A percentile compares a stretch with the other conserved stretches of the same genome.
phyloP scores from a whole-genome alignment of 2,888 invertebrate species.

The Frankliniella fusca region DNA sequence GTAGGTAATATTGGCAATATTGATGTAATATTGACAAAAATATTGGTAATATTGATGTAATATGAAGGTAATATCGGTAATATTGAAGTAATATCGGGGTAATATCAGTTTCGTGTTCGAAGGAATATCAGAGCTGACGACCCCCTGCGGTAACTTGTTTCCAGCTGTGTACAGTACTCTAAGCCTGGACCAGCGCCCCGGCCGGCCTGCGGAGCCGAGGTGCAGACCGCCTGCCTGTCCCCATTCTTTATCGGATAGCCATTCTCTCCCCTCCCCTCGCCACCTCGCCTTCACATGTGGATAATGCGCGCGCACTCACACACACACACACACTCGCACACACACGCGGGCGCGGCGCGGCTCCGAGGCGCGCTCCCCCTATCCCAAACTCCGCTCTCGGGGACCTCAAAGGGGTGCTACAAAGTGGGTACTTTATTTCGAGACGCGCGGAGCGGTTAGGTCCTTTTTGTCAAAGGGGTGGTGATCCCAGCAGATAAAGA shows the following conservation, averaged over 20 bases:
- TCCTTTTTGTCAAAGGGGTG: not conserved
- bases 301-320: not conserved
- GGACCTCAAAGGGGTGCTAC: not conserved
- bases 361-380: not conserved
- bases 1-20: too few species aligned
- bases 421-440: not conserved
- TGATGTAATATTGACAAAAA: too few species aligned
- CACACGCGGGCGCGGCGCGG: too few species aligned
- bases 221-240: not conserved
- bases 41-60: too few species aligned
- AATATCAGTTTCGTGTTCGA: too few species aligned
- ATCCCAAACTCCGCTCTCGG: not conserved
- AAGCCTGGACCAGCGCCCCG: too few species aligned
- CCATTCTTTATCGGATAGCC: conserved; percentile 19
- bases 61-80: too few species aligned
- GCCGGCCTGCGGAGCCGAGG: too few species aligned
- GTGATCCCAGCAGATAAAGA: not conserved
- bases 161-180: too few species aligned
- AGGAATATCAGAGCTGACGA: too few species aligned
- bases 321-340: not conserved
- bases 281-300: not conserved
- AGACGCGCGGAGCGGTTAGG: not conserved
- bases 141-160: too few species aligned
- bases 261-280: not conserved
- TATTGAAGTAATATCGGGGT: too few species aligned